phyloP scores from a whole-genome alignment of 2,113 vertebrate genomes.

The Trachemys scripta region DNA sequence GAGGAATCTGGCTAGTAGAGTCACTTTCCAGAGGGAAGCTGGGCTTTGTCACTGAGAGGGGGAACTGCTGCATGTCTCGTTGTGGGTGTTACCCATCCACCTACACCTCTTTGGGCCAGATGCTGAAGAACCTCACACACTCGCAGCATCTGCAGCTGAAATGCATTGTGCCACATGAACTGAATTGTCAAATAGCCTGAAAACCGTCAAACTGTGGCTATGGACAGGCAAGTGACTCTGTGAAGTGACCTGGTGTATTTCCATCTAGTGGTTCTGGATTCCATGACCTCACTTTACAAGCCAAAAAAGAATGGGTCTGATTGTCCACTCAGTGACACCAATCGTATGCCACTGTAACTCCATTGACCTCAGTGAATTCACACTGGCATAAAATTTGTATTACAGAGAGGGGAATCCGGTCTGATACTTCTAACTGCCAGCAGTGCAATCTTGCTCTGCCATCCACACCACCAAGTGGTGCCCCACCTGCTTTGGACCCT shows the following conservation, averaged over 20 bases:
- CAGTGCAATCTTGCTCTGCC: background rate
- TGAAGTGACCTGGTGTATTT: no score
- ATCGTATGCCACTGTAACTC: background rate
- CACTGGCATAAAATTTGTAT: background rate
- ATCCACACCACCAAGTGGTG: background rate
- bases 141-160: background rate
- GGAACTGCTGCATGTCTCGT: background rate
- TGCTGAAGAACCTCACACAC: background rate
- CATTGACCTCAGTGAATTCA: background rate
- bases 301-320: background rate
- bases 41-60: accelerated
- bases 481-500: background rate
- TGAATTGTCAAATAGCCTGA: background rate
- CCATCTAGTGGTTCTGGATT: background rate
- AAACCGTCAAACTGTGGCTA: background rate
- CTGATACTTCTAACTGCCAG: background rate
- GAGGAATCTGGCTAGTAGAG: background rate
- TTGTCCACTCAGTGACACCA: background rate
- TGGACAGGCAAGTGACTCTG: background rate
- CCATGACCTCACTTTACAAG: background rate
- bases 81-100: accelerated
- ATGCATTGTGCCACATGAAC: background rate
- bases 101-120: background rate
- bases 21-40: background rate
- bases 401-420: background rate